A percentile compares a stretch with the other conserved stretches of the same genome.
Evolutionary conservation across 2,888 invertebrate species (phyloP).

Genomic region (Caradrina kadenii): DNA sequence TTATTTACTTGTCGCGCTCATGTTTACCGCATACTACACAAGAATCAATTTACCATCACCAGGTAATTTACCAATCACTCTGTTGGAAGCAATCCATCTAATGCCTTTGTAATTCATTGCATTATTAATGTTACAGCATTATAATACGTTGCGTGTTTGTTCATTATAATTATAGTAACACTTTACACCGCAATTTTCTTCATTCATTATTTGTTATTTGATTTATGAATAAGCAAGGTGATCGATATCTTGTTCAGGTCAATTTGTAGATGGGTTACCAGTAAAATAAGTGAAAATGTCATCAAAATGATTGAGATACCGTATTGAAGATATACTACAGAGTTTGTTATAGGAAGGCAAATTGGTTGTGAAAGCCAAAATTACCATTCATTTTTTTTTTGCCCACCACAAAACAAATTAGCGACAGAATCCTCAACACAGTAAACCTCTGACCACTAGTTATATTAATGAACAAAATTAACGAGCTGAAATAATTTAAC

Average conservation of each 20-base stretch:
- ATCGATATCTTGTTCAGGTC: no score
- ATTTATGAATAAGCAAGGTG: background rate
- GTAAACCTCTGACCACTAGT: no score
- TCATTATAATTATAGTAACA: constrained; percentile 6
- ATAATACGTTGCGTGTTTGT: background rate
- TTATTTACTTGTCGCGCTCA: background rate
- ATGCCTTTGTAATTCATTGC: constrained; percentile 32
- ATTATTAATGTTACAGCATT: constrained; percentile 36
- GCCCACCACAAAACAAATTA: background rate
- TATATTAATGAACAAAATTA: constrained; percentile 5
- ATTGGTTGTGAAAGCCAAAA: no score
- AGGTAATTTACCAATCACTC: background rate
- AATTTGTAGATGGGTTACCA: background rate
- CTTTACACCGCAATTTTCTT: background rate
- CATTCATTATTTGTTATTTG: background rate
- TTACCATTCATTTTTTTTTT: no score
- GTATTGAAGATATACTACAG: no score
- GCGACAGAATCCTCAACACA: background rate
- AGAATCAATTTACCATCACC: constrained; percentile 1
- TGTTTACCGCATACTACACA: background rate
- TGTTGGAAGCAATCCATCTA: constrained; percentile 21
- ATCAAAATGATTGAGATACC: no score
- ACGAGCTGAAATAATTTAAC: constrained; percentile 29
- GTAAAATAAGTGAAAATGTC: no score
- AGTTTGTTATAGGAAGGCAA: no score